Percentiles rank a stretch among this genome's conserved stretches.
Conservation (phyloP, 2,797 vertebrate species). For the Kryptopterus vitreolus region DNA sequence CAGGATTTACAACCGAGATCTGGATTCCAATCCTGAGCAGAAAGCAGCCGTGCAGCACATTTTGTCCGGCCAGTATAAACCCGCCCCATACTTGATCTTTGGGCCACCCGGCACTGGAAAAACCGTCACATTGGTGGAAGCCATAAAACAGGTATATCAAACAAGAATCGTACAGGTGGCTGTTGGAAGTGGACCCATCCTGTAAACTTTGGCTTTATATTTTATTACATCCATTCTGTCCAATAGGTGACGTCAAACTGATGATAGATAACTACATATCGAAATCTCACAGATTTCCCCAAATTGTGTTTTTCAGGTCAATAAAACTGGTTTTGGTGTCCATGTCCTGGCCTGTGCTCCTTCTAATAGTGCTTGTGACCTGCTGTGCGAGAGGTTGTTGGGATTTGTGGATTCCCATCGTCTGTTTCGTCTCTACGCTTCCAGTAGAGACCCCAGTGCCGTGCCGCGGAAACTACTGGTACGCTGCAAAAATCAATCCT, state of each 20-base stretch:
- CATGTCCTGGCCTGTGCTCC: constrained; percentile 81
- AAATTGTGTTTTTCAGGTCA: constrained; percentile 65
- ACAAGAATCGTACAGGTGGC: not conserved
- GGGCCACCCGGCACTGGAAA: constrained; percentile 87
- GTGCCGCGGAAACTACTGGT: constrained; percentile 78
- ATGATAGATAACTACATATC: not conserved
- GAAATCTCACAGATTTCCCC: not conserved
- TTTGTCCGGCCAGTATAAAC: constrained; percentile 73
- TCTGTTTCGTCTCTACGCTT: constrained; percentile 78
- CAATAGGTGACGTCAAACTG: not conserved
- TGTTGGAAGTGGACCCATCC: not conserved
- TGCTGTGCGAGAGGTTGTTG: constrained; percentile 79
- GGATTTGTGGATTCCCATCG: constrained; percentile 65
- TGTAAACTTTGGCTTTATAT: not conserved
- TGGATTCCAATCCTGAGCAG: constrained; percentile 80
- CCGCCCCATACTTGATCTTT: constrained; percentile 84
- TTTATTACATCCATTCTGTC: not conserved
- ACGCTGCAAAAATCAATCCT: constrained; percentile 1
- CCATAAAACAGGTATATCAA: constrained; percentile 79
- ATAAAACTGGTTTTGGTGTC: constrained; percentile 65
- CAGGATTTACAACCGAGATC: constrained; percentile 73
- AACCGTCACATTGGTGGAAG: constrained; percentile 83
- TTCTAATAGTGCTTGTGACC: constrained; percentile 82
- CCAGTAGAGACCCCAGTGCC: constrained; percentile 66
- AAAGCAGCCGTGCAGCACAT: constrained; percentile 75